Base-by-base conservation (phyloP, 2,888 invertebrate species). In the Liodrosophila aerea region DNA sequence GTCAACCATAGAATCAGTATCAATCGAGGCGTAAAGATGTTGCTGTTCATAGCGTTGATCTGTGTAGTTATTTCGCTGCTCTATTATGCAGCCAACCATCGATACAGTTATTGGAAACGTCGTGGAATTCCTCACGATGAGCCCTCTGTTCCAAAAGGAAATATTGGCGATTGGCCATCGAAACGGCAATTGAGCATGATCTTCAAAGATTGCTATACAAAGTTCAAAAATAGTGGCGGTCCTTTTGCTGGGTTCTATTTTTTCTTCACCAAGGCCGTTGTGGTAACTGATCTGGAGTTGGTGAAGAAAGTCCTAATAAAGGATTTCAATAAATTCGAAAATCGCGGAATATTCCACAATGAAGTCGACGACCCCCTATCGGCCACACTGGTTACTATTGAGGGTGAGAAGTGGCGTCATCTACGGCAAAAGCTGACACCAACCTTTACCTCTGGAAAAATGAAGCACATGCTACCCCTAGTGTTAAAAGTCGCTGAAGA, bases 381-480 rank as follows among this genome's bases (percentile, higher is more conserved):
- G 0, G 88, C 77, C 0, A 81, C 86, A 0, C 36, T 91, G 9
- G 88, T 91, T 46, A 81, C 74, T 37, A 73, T 90, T 59, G 90
- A 90, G 50, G 89, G 88, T 2, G 73, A 72, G 2, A 87, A 86
- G 53, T 91, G 91, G 91, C 87, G 86, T 30, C 81, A 73, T 2
- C 46, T 90, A 15, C 63, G 91, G 1, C 76, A 87, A 13, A 89
- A 87, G 31, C 41, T 90, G 0, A 70, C 88, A 1, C 90, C 89
- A 9, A 87, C 87, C 7, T 90, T 90, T 40, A 88, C 88, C 0
- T 83, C 89, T 0, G 88, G 87, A 1, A 88, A 87, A 60, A 88
- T 88, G 87, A 88, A 87, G 60, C 70, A 76, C 29, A 88, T 88
- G 88, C 76, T 85, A 27, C 73, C 84, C 2, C 75, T 76, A 0